These are phyloP conservation scores for Rhynchopsitta pachyrhyncha DNA, from an alignment of 2,113 vertebrate genomes.

Conservation along the genomic window DNA sequence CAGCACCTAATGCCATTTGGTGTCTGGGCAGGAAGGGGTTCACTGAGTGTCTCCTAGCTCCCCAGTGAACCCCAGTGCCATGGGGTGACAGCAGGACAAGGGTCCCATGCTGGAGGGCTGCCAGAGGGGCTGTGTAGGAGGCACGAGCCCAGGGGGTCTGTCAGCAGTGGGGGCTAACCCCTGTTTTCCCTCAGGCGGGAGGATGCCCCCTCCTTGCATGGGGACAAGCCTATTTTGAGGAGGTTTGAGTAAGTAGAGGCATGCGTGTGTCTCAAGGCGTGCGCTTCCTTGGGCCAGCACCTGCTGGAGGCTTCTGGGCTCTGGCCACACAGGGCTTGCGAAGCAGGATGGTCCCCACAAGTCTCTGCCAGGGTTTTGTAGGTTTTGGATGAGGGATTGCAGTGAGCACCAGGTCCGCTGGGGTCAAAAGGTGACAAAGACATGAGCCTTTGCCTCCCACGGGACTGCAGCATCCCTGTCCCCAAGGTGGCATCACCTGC, in stretches of 20 bases:
- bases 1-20: rapidly evolving
- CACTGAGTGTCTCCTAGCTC: rapidly evolving
- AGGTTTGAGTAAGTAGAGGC: slow-evolving; percentile 90
- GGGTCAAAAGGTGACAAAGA: not conserved
- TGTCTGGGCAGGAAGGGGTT: not conserved
- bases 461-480: not conserved
- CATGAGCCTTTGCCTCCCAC: rapidly evolving
- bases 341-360: not conserved
- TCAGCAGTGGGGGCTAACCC: not conserved
- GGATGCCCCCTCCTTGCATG: slow-evolving; percentile 74
- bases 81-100: not conserved
- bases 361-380: not conserved
- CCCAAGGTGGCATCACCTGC: not conserved
- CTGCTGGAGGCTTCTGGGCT: not conserved
- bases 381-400: not conserved
- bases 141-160: not conserved
- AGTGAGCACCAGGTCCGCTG: not conserved
- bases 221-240: slow-evolving; percentile 87
- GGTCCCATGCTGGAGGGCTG: not conserved
- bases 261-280: slow-evolving; percentile 41
- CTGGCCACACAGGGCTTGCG: rapidly evolving
- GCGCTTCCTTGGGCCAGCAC: not conserved
- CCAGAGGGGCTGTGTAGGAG: not conserved
- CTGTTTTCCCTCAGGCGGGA: slow-evolving; percentile 81
- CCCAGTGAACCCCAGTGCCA: rapidly evolving